Conservation (phyloP, 1,140 invertebrate genomes). For the Trichonephila inaurata region DNA sequence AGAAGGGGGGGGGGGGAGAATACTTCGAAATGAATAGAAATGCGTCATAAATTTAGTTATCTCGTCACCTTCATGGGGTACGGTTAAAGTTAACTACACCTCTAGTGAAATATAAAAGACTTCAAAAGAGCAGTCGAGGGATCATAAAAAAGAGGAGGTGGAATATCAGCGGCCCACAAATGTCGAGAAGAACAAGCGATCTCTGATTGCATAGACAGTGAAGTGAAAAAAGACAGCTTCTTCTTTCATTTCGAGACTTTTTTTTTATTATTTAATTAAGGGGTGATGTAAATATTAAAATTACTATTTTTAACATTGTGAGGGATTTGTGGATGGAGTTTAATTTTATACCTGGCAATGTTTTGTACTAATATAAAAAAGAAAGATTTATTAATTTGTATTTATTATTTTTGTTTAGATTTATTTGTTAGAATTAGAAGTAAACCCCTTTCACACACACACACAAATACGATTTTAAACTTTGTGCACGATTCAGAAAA, state of each 20-base stretch:
- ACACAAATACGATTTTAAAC: too few species aligned
- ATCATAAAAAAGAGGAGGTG: slow-evolving; percentile 16
- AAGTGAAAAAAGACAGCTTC: slow-evolving; percentile 5
- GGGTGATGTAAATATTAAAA: not conserved
- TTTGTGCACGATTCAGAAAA: too few species aligned
- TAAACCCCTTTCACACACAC: too few species aligned
- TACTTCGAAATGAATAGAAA: not conserved
- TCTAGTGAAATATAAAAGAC: slow-evolving; percentile 38
- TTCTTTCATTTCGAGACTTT: not conserved
- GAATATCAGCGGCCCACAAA: not conserved
- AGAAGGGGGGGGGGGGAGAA: not conserved
- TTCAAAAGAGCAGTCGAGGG: slow-evolving; percentile 4
- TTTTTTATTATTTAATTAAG: not conserved
- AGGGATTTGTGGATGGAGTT: too few species aligned
- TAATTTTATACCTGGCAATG: too few species aligned
- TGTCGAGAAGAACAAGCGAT: slow-evolving; percentile 45
- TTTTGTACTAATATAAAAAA: too few species aligned
- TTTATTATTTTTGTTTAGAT: too few species aligned
- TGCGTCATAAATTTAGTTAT: slow-evolving; percentile 45
- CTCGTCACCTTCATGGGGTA: slow-evolving; percentile 34
- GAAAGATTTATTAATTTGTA: too few species aligned
- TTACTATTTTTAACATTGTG: not conserved
- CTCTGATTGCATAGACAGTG: slow-evolving; percentile 47
- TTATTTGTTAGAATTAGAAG: too few species aligned
- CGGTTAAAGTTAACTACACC: slow-evolving; percentile 28